A percentile compares a stretch with the other conserved stretches of the same genome.
These are phyloP conservation scores for Lycocerus yunnanus DNA, from an alignment of 2,888 invertebrate genomes.

Conservation along the genomic window DNA sequence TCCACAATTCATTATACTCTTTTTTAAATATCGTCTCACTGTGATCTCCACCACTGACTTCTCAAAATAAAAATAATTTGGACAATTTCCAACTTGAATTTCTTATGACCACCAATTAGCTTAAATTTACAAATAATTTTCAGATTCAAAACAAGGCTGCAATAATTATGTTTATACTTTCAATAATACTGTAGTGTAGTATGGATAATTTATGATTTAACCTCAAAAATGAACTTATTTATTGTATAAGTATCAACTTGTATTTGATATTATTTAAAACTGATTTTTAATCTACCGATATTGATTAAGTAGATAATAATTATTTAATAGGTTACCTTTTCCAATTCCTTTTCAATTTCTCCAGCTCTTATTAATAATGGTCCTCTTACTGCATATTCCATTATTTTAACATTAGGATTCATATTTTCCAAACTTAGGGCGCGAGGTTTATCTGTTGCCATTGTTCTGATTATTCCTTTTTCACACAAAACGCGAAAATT, in stretches of 20 bases:
- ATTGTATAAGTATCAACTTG: not conserved
- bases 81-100: not conserved
- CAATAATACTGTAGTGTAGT: not conserved
- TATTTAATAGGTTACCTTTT: conserved; percentile 38
- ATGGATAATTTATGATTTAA: not conserved
- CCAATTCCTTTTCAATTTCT: conserved; percentile 85
- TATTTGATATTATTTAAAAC: not conserved
- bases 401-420: conserved; percentile 80
- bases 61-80: not conserved
- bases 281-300: not conserved
- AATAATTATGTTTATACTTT: not conserved
- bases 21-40: too few relatives aligned
- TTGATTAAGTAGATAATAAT: not conserved
- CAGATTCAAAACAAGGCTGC: not conserved
- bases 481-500: not conserved
- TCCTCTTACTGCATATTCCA: conserved; percentile 96
- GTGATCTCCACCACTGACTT: not conserved
- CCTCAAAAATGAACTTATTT: not conserved
- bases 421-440: conserved; percentile 68
- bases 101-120: not conserved
- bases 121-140: not conserved
- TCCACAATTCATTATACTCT: not conserved
- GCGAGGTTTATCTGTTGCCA: not conserved
- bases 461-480: not conserved
- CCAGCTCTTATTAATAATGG: conserved; percentile 87